phyloP scores from a whole-genome alignment of 2,113 vertebrate species.

The Orientallactaga bullata region DNA sequence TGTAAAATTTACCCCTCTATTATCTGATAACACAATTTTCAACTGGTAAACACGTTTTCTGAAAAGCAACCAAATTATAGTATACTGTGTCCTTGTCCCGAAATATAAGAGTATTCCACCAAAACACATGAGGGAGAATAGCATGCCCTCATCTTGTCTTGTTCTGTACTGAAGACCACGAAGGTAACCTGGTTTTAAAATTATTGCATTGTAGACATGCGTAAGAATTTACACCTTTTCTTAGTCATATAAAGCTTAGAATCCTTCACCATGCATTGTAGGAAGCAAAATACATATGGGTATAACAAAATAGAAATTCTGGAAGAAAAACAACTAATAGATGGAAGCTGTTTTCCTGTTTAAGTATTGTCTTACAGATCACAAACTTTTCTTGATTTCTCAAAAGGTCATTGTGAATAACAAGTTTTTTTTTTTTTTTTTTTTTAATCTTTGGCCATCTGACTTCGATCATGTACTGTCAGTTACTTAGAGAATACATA shows the following conservation, averaged over 20 bases:
- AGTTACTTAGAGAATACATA: constrained; percentile 35
- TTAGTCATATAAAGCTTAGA: constrained; percentile 49
- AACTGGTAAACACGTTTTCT: constrained; percentile 64
- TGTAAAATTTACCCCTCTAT: constrained; percentile 73
- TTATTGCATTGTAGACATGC: constrained; percentile 56
- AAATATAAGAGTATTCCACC: neutral
- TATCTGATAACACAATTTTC: constrained; percentile 77
- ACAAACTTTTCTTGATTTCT: neutral
- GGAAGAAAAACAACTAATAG: neutral
- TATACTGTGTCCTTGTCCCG: constrained; percentile 40
- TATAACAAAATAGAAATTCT: constrained; percentile 22
- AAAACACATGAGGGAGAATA: constrained; percentile 58
- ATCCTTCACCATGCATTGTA: neutral
- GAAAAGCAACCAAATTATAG: constrained; percentile 75
- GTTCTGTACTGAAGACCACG: constrained; percentile 47
- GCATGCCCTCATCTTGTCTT: constrained; percentile 45
- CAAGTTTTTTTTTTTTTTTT: constrained; percentile 47
- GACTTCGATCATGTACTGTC: neutral
- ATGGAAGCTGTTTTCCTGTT: neutral
- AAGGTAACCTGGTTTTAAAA: constrained; percentile 71
- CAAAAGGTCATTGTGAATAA: neutral
- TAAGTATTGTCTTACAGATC: neutral
- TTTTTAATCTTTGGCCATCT: constrained; percentile 50
- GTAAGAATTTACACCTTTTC: constrained; percentile 55
- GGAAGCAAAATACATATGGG: constrained; percentile 14